Percentiles rank a stretch among this genome's conserved stretches.
phyloP scores from a whole-genome alignment of 2,797 vertebrate species.

The Myripristis jacobus region DNA sequence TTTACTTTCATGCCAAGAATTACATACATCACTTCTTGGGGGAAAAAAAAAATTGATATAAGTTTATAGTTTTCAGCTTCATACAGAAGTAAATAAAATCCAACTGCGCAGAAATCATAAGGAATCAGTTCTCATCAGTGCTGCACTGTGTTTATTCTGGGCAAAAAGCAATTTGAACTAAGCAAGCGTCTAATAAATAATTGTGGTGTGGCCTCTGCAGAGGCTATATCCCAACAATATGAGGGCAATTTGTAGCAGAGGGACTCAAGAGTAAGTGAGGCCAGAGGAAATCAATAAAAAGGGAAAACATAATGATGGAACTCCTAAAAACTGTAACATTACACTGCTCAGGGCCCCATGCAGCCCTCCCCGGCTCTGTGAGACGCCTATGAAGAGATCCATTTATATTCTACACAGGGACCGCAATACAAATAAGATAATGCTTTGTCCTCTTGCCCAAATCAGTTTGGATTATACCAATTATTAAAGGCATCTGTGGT shows the following conservation, averaged over 20 bases:
- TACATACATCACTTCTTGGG: background rate
- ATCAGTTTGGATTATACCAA: slow-evolving; percentile 47
- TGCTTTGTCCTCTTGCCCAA: slow-evolving; percentile 52
- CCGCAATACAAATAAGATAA: slow-evolving; percentile 42
- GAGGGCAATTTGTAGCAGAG: slow-evolving; percentile 70
- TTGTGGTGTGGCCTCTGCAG: slow-evolving; percentile 51
- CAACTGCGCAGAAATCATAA: slow-evolving; percentile 39
- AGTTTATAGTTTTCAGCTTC: slow-evolving; percentile 35
- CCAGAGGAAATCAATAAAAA: slow-evolving; percentile 76
- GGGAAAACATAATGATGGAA: slow-evolving; percentile 66
- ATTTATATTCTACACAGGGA: slow-evolving; percentile 59
- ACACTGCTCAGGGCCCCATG: slow-evolving; percentile 7
- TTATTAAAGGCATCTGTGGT: slow-evolving; percentile 64
- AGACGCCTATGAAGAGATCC: slow-evolving; percentile 64
- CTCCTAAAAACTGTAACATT: slow-evolving; percentile 66
- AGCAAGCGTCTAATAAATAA: slow-evolving; percentile 65
- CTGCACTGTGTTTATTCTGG: slow-evolving; percentile 60
- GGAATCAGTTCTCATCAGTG: slow-evolving; percentile 43
- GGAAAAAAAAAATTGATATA: slow-evolving; percentile 11
- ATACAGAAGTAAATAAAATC: slow-evolving; percentile 25
- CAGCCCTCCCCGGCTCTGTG: slow-evolving; percentile 46
- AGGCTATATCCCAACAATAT: slow-evolving; percentile 62
- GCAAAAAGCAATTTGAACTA: slow-evolving; percentile 65
- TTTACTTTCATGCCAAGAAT: too few relatives aligned
- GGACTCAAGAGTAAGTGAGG: slow-evolving; percentile 59